phyloP scores from a whole-genome alignment of 2,888 invertebrate species.

The Morinoia aosen region DNA sequence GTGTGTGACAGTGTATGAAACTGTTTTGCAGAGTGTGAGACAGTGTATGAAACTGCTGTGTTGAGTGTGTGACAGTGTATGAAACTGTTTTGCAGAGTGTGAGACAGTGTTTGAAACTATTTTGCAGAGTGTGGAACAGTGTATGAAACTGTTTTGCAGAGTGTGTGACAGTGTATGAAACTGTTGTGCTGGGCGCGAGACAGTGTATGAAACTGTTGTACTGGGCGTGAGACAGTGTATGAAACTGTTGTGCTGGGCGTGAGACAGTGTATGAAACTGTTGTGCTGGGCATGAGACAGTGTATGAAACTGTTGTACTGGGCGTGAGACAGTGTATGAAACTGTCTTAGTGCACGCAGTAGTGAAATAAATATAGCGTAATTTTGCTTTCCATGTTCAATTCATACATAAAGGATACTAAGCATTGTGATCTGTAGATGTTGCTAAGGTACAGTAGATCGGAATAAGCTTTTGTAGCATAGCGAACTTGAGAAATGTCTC shows the following conservation, averaged over 20 bases:
- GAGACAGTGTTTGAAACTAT: neutral
- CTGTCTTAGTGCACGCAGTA: neutral
- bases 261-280: neutral
- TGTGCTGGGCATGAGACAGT: no score
- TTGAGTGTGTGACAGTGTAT: no score
- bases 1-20: neutral
- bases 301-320: neutral
- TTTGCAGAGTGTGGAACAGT: neutral
- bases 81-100: neutral
- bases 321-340: neutral
- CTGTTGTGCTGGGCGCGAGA: no score
- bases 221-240: no score
- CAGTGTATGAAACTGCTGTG: neutral
- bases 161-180: neutral
- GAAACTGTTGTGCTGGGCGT: neutral
- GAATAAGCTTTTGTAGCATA: neutral
- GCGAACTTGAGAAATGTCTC: neutral
- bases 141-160: neutral
- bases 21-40: neutral
- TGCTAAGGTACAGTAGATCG: neutral
- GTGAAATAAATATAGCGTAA: neutral
- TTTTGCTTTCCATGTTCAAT: neutral
- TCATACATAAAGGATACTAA: neutral
- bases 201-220: neutral
- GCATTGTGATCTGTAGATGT: conserved; percentile 17